Conservation (phyloP, 2,888 invertebrate genomes). For the Epinotia demarniana region DNA sequence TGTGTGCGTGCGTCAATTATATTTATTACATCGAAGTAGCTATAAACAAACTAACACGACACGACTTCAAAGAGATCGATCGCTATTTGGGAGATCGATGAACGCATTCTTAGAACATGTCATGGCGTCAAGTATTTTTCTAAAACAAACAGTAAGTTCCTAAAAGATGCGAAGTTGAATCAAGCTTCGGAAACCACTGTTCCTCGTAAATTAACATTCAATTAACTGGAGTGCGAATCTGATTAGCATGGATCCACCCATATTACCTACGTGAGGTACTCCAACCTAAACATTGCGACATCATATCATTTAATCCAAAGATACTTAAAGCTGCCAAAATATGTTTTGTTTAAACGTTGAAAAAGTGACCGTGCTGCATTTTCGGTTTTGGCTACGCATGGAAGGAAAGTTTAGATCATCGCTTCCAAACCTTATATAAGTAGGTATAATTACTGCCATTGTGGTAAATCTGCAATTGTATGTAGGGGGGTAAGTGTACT, state of each 20-base stretch:
- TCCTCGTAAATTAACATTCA: constrained; percentile 19
- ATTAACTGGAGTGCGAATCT: constrained; percentile 19
- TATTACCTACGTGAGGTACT: neutral
- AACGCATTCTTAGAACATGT: constrained; percentile 51
- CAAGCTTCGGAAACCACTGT: neutral
- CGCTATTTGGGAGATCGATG: constrained; percentile 71
- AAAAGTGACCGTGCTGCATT: no score
- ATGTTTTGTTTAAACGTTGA: no score
- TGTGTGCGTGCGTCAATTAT: constrained; percentile 79
- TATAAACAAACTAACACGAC: constrained; percentile 75
- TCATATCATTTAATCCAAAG: neutral
- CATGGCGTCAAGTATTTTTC: constrained; percentile 34
- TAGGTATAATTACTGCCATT: no score
- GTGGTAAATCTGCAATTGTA: no score
- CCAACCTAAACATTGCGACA: neutral
- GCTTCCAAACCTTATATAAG: no score
- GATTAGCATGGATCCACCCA: constrained; percentile 18
- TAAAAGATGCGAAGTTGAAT: neutral
- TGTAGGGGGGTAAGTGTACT: no score
- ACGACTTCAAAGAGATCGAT: constrained; percentile 82
- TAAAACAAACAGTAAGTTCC: neutral
- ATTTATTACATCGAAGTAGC: constrained; percentile 79
- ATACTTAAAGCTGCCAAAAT: neutral
- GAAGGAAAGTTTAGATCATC: no score
- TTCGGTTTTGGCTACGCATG: no score